Evolutionary conservation across 2,888 invertebrate genomes (phyloP), one percentile per base, ranked within the genome.

Genomic region (Drosophila subsilvestris): DNA sequence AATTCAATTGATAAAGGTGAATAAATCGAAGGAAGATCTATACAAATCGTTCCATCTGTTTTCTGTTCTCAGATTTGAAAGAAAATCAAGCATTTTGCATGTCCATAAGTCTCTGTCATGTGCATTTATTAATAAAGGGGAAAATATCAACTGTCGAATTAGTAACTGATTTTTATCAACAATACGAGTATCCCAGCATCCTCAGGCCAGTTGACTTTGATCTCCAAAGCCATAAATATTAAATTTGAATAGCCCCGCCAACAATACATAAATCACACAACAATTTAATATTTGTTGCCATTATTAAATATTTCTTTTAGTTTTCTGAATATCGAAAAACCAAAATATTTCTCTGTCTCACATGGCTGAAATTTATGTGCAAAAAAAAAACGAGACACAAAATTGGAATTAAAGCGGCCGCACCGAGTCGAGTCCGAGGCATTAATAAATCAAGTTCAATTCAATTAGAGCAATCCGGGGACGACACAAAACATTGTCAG

Each of bases 371-470:
- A 63, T 29, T 44, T 45, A 29, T 47, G 32, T n/a, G 37, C 20
- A 49, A 32, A 25, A 20, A 20, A 20, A 20, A 65, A 49, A 37
- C 22, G 37, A 47, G 56, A 29, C 25, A 20, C n/a, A 10, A 37
- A 47, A 50, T 47, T 49, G 43, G 42, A 62, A 62, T 83, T 76
- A 80, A 85, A 79, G 73, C 70, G 71, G 47, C 55, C 55, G 43
- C 47, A 25, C 18, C 22, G 29, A 76, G 71, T 37, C 37, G 2
- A 37, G 32, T 10, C 50, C 63, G 67, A 57, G 49, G 74, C 71
- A 74, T 62, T 79, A 75, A 66, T 85, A 85, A 85, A 85, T 85
- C 85, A 85, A 85, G 88, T 85, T 85, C 88, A 85, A 85, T 85
- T 84, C 84, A 87, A 84, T 84, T 84, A 87, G 72, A 80, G 75